These are phyloP conservation scores for Caiman crocodilus DNA, from an alignment of 2,797 vertebrate species.

Conservation along the genomic window DNA sequence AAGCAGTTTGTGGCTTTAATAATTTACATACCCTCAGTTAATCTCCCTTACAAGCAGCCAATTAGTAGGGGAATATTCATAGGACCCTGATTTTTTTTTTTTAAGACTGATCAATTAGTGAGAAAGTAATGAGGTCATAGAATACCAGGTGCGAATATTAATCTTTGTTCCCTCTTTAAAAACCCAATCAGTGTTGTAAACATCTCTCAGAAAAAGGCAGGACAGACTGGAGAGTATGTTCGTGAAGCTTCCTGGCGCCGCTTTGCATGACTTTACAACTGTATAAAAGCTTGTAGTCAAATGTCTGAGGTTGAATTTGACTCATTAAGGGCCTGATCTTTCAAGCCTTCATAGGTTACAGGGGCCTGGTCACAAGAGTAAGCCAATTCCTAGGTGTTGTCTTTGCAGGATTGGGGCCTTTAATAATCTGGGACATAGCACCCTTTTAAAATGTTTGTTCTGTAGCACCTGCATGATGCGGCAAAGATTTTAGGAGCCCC, in stretches of 20 bases:
- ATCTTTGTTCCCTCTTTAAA: slow-evolving; percentile 39
- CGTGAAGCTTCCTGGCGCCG: background rate
- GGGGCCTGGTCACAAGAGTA: slow-evolving; percentile 45
- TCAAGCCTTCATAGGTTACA: background rate
- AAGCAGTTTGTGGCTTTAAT: slow-evolving; percentile 81
- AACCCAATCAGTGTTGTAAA: background rate
- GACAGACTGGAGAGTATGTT: background rate
- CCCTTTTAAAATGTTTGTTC: slow-evolving; percentile 81
- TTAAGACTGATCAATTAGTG: slow-evolving; percentile 77
- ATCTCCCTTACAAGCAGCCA: slow-evolving; percentile 81
- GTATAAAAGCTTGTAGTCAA: slow-evolving; percentile 17
- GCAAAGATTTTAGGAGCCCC: slow-evolving; percentile 81
- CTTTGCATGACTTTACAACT: background rate
- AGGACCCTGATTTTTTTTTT: slow-evolving; percentile 60
- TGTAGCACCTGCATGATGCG: slow-evolving; percentile 80
- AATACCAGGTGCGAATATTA: slow-evolving; percentile 69
- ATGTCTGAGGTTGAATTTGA: slow-evolving; percentile 39
- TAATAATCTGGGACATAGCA: slow-evolving; percentile 80
- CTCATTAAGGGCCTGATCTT: slow-evolving; percentile 6
- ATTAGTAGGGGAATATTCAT: slow-evolving; percentile 71
- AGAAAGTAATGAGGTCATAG: slow-evolving; percentile 72
- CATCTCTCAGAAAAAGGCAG: background rate
- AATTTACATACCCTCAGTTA: slow-evolving; percentile 85
- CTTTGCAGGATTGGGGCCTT: slow-evolving; percentile 64
- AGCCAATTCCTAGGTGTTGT: slow-evolving; percentile 59